Percentiles rank a stretch among this genome's conserved stretches.
phyloP scores from a whole-genome alignment of 2,888 invertebrate species.

The Lampropteryx suffumata region DNA sequence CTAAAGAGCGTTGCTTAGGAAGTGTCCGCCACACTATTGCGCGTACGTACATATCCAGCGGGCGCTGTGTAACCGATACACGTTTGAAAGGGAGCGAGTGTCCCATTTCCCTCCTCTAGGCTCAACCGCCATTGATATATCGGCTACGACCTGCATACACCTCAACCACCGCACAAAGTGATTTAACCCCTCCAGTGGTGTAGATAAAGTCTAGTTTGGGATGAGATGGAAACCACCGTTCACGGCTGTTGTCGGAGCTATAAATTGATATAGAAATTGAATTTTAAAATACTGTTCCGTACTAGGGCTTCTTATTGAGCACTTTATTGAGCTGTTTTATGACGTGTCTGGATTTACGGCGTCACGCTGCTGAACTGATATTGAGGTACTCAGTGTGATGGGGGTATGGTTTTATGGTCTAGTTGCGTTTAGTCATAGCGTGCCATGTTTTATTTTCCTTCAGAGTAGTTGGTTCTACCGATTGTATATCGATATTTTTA shows the following conservation, averaged over 20 bases:
- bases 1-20: neutral
- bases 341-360: slow-evolving; percentile 13
- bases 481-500: too few relatives aligned
- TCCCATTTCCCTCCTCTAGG: slow-evolving; percentile 27
- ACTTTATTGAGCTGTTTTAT: slow-evolving; percentile 24
- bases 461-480: neutral
- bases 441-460: too few relatives aligned
- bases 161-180: slow-evolving; percentile 1
- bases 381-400: neutral
- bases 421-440: neutral
- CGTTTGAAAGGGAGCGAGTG: slow-evolving; percentile 18
- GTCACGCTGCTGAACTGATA: slow-evolving; percentile 6
- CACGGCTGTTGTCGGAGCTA: slow-evolving; percentile 16
- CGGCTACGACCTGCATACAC: slow-evolving; percentile 18
- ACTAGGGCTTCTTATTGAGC: slow-evolving; percentile 17
- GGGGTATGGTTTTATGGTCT: slow-evolving; percentile 1
- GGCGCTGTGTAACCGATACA: slow-evolving; percentile 22
- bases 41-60: neutral
- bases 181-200: slow-evolving; percentile 9
- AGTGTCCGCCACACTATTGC: neutral
- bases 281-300: slow-evolving; percentile 30
- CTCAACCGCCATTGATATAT: slow-evolving; percentile 24
- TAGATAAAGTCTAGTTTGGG: slow-evolving; percentile 19
- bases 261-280: slow-evolving; percentile 34
- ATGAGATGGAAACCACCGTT: slow-evolving; percentile 3